Conservation (phyloP, 2,113 vertebrate species). For the Grus americana region DNA sequence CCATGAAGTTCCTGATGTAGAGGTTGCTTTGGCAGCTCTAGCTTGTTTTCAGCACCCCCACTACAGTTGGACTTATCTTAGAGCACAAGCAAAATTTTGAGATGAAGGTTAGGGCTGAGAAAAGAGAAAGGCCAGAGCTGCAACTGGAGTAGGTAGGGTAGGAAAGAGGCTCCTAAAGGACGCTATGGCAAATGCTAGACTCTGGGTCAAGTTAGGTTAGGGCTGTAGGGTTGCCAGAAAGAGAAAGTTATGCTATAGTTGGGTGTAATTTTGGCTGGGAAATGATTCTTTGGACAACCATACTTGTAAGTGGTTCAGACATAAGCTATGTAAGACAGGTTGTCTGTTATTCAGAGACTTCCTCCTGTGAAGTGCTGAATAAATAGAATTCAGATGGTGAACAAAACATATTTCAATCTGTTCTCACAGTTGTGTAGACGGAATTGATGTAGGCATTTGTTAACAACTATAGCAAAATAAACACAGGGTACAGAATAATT, state of each 20-base stretch:
- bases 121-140: not conserved
- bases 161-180: not conserved
- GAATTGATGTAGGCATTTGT: not conserved
- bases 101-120: not conserved
- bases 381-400: not conserved
- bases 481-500: not conserved
- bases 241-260: not conserved
- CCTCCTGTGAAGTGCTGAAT: not conserved
- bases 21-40: not conserved
- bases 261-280: not conserved
- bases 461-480: not conserved
- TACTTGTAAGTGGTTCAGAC: not conserved
- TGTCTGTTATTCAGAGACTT: not conserved
- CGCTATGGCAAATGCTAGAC: not conserved
- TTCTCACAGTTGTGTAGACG: not conserved
- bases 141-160: not conserved
- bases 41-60: not conserved
- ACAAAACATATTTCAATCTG: slow-evolving; percentile 15
- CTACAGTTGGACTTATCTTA: not conserved
- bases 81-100: not conserved
- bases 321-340: not conserved
- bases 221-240: not conserved
- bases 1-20: not conserved
- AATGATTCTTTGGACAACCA: not conserved
- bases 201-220: not conserved